Evolutionary conservation across 2,113 vertebrate species (phyloP).

Genomic region (Leptobrachium leishanense): DNA sequence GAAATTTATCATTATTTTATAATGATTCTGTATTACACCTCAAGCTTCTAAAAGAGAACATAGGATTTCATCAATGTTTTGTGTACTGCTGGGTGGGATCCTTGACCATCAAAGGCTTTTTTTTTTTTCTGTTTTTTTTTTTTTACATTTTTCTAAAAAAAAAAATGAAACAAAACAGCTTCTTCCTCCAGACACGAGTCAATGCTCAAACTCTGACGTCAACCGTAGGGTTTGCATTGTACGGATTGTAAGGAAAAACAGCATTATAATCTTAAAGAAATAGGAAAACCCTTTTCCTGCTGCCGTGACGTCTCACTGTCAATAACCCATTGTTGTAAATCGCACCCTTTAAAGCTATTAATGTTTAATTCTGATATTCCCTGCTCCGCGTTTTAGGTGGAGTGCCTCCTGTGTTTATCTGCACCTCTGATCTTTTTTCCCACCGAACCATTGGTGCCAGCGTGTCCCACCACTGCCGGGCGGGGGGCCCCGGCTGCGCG

Average conservation of each 20-base stretch:
- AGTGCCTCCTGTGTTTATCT: constrained; percentile 77
- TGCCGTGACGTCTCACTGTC: constrained; percentile 63
- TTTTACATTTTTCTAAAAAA: not conserved
- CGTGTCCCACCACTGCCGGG: constrained; percentile 67
- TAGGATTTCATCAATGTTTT: too few relatives aligned
- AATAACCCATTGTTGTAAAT: constrained; percentile 70
- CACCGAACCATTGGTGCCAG: constrained; percentile 81
- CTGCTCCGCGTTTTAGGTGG: constrained; percentile 63
- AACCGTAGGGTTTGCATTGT: constrained; percentile 45
- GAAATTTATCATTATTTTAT: too few relatives aligned
- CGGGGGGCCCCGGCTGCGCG: constrained; percentile 50
- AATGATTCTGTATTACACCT: too few relatives aligned
- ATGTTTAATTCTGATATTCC: constrained; percentile 70
- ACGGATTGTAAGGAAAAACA: constrained; percentile 52
- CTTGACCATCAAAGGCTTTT: too few relatives aligned
- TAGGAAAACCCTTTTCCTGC: constrained; percentile 73
- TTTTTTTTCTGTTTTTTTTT: not conserved
- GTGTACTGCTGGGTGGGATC: too few relatives aligned
- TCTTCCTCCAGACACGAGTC: not conserved
- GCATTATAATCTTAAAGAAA: constrained; percentile 52
- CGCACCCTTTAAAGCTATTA: constrained; percentile 63
- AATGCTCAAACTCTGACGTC: constrained; percentile 8
- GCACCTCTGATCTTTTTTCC: constrained; percentile 71
- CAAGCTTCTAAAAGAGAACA: too few relatives aligned
- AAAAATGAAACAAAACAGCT: not conserved